These are phyloP conservation scores for Hololepta plana DNA, from an alignment of 2,888 invertebrate species.

Conservation along the genomic window DNA sequence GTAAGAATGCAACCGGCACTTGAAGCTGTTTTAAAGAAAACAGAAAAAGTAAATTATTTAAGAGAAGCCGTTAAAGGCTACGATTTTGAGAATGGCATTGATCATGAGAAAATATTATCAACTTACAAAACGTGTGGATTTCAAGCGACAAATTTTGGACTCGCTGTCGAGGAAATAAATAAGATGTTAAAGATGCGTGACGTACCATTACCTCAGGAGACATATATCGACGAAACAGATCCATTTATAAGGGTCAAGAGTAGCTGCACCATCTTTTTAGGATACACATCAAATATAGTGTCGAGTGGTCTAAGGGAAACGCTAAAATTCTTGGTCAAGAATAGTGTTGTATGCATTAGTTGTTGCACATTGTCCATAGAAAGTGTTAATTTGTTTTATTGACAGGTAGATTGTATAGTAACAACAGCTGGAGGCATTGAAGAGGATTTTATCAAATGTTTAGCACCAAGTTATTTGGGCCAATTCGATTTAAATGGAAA, in stretches of 20 bases:
- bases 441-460: slow-evolving; percentile 97
- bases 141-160: slow-evolving; percentile 90
- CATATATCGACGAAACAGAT: slow-evolving; percentile 54
- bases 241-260: slow-evolving; percentile 56
- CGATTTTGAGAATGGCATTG: slow-evolving; percentile 79
- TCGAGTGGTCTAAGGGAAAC: slow-evolving; percentile 90
- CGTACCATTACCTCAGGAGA: slow-evolving; percentile 47
- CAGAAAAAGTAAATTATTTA: too few relatives aligned
- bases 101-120: slow-evolving; percentile 68
- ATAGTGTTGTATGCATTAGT: slow-evolving; percentile 55
- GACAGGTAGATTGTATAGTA: slow-evolving; percentile 82
- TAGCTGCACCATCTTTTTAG: slow-evolving; percentile 89
- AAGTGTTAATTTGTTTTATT: too few relatives aligned
- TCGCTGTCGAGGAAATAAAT: slow-evolving; percentile 79
- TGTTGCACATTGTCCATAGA: not conserved
- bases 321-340: slow-evolving; percentile 69
- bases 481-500: slow-evolving; percentile 74
- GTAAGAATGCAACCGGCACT: too few relatives aligned
- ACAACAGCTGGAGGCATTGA: slow-evolving; percentile 97
- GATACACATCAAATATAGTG: slow-evolving; percentile 94
- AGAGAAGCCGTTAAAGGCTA: slow-evolving; percentile 56
- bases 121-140: slow-evolving; percentile 78
- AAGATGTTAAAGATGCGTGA: slow-evolving; percentile 72
- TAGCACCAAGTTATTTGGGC: slow-evolving; percentile 86
- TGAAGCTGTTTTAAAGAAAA: too few relatives aligned